Evolutionary conservation across 1,140 invertebrate species (phyloP).

Genomic region (Heliconius eleuchia): DNA sequence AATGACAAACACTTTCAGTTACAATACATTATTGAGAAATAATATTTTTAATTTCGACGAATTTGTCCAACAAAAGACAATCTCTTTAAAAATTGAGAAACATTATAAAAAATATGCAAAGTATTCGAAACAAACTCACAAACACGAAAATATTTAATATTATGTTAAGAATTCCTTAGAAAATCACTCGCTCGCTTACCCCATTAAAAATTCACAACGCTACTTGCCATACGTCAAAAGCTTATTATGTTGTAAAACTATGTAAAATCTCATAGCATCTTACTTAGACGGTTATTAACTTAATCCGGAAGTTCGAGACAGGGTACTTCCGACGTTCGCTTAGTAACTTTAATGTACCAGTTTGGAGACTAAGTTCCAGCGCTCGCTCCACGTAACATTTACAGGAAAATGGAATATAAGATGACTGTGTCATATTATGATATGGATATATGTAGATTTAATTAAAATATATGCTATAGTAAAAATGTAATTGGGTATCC

Average conservation of each 20-base stretch:
- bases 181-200: not conserved
- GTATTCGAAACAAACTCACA: not conserved
- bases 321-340: constrained; percentile 26
- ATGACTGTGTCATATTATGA: too few relatives aligned
- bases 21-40: too few relatives aligned
- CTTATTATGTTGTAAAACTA: constrained; percentile 5
- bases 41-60: too few relatives aligned
- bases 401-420: not conserved
- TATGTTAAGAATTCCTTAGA: not conserved
- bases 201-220: not conserved
- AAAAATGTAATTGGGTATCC: too few relatives aligned
- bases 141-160: not conserved
- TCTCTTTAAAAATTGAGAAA: too few relatives aligned
- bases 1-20: too few relatives aligned
- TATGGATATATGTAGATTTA: too few relatives aligned
- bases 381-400: not conserved
- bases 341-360: constrained; percentile 23
- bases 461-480: too few relatives aligned
- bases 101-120: not conserved
- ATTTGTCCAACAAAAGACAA: too few relatives aligned
- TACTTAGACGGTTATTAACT: constrained; percentile 33
- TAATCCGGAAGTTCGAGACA: constrained; percentile 32
- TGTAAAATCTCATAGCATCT: constrained; percentile 24
- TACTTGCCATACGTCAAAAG: not conserved
- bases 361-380: constrained; percentile 15